Conservation (phyloP, 2,888 invertebrate species). For the Minunthozetes semirufus region DNA sequence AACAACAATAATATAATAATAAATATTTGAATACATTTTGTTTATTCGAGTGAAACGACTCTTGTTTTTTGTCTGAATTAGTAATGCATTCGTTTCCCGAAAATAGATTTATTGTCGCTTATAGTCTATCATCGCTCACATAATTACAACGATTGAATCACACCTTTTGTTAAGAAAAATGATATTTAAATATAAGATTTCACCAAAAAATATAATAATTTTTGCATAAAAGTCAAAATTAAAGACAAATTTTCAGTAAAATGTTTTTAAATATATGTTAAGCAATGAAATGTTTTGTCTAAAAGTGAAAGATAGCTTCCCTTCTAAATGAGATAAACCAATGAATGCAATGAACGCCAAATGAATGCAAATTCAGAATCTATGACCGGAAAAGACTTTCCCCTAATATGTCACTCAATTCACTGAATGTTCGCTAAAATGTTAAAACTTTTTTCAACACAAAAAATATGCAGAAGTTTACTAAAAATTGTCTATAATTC, state of each 20-base stretch:
- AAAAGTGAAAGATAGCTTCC: neutral
- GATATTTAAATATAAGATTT: too few species aligned
- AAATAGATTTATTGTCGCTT: too few species aligned
- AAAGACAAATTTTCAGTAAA: neutral
- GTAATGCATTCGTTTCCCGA: neutral
- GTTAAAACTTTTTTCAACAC: too few species aligned
- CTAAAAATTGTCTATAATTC: too few species aligned
- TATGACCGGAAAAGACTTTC: neutral
- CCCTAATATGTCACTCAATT: neutral
- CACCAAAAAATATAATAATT: too few species aligned
- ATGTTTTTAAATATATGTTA: neutral
- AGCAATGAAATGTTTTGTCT: neutral
- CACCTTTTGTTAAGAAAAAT: too few species aligned
- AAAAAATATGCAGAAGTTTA: too few species aligned
- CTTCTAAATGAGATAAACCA: neutral
- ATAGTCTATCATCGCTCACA: too few species aligned
- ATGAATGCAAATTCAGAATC: neutral
- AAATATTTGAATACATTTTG: neutral
- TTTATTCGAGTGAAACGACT: neutral
- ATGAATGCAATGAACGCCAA: neutral
- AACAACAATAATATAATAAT: neutral
- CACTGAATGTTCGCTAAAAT: too few species aligned
- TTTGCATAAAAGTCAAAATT: too few species aligned
- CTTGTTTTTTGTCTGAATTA: neutral
- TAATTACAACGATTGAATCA: neutral